Percentiles rank a stretch among this genome's conserved stretches.
Evolutionary conservation across 2,113 vertebrate species (phyloP).

Genomic region (Dendrocopos noguchii): DNA sequence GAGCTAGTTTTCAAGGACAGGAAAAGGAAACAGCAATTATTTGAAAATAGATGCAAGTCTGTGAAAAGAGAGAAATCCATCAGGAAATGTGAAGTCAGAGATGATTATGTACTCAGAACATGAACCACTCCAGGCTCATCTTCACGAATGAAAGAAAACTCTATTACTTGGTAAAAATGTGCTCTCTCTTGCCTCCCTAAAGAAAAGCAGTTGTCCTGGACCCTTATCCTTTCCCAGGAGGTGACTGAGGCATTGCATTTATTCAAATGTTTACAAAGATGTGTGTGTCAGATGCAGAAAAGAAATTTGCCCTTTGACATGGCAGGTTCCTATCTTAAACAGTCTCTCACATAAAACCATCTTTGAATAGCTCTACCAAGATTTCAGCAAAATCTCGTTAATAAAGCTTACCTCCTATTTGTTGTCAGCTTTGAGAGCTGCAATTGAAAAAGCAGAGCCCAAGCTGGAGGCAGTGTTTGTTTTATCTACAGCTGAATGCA

Average conservation of each 20-base stretch:
- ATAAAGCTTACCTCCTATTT: background rate
- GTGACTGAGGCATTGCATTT: background rate
- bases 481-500: background rate
- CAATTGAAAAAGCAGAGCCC: background rate
- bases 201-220: background rate
- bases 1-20: constrained; percentile 13
- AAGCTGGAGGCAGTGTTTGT: constrained; percentile 19
- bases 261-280: background rate
- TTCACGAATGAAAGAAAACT: background rate
- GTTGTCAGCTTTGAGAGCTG: background rate
- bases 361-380: background rate
- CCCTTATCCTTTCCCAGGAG: background rate
- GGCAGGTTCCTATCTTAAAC: background rate
- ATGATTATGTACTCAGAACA: background rate
- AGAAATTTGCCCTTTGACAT: constrained; percentile 5
- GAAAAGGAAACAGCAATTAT: background rate
- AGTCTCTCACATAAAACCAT: background rate
- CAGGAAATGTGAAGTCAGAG: background rate
- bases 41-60: constrained; percentile 10
- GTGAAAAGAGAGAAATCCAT: background rate
- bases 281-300: constrained; percentile 25
- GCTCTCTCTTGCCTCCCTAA: background rate
- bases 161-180: background rate
- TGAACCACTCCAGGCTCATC: constrained; percentile 3
- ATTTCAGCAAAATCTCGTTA: background rate